These are phyloP conservation scores for Willowsia nigromaculata DNA, from an alignment of 2,888 invertebrate genomes.

Conservation along the genomic window DNA sequence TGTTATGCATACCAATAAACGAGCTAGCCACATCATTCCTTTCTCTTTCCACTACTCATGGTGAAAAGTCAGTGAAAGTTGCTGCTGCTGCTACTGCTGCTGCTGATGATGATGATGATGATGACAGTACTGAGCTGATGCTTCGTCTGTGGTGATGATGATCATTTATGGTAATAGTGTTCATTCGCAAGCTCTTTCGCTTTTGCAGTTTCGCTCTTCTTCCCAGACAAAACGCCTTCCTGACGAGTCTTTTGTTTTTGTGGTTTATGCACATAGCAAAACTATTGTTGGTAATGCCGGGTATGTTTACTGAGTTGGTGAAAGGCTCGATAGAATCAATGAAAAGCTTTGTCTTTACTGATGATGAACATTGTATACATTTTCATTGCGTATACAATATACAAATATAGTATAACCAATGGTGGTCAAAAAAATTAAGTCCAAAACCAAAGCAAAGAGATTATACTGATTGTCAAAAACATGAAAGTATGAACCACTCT, in stretches of 20 bases:
- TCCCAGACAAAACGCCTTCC: neutral
- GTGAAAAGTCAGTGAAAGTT: conserved; percentile 23
- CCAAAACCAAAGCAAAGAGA: neutral
- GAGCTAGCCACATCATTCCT: conserved; percentile 51
- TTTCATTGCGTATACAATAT: neutral
- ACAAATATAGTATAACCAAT: neutral
- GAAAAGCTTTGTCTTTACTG: neutral
- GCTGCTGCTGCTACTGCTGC: no score
- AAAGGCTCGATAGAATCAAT: neutral
- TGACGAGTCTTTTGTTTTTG: conserved; percentile 9
- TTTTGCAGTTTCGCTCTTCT: neutral
- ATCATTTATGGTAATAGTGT: conserved; percentile 58
- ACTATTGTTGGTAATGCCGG: neutral
- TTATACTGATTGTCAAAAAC: neutral
- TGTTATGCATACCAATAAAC: conserved; percentile 57
- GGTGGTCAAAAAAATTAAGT: neutral
- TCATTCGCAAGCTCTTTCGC: conserved; percentile 1
- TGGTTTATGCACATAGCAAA: conserved; percentile 5
- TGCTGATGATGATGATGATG: neutral
- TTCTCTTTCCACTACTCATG: neutral
- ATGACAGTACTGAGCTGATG: conserved; percentile 23
- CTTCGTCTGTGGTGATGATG: conserved; percentile 46
- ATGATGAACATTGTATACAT: neutral
- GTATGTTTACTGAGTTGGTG: neutral
- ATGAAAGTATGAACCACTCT: neutral